Percentiles rank a stretch among this genome's conserved stretches.
Conservation (phyloP, 1,140 invertebrate genomes). For the Sweltsa coloradensis region DNA sequence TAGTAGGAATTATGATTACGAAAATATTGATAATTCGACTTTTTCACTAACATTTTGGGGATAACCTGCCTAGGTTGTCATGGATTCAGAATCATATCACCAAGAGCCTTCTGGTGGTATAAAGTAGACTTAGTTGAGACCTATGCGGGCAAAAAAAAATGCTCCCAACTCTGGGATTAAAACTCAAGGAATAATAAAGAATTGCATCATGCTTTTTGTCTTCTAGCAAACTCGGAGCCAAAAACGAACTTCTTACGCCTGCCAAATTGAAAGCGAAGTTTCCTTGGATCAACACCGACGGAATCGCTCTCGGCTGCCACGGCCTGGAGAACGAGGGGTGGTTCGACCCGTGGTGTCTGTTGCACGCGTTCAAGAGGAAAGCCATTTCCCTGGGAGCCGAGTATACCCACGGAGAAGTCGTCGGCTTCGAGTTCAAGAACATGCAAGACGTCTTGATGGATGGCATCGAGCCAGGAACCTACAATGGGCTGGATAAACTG, state of each 20-base stretch:
- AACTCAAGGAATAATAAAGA: no score
- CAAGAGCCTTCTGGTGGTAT: no score
- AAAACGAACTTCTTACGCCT: constrained; percentile 57
- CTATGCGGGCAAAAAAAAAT: no score
- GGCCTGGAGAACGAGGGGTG: constrained; percentile 60
- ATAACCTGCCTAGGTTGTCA: no score
- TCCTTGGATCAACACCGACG: constrained; percentile 85
- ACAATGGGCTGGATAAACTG: constrained; percentile 38
- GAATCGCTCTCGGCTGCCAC: constrained; percentile 55
- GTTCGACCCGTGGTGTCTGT: constrained; percentile 82
- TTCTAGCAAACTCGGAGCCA: constrained; percentile 60
- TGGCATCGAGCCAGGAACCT: constrained; percentile 32
- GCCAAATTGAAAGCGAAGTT: constrained; percentile 60
- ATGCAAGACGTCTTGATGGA: constrained; percentile 36
- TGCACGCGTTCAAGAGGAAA: constrained; percentile 66
- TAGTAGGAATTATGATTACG: no score
- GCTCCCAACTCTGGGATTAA: no score
- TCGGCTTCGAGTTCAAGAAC: constrained; percentile 50
- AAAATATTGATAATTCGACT: no score
- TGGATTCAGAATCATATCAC: no score
- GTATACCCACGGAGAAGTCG: constrained; percentile 65
- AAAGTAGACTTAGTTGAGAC: no score
- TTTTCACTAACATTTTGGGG: no score
- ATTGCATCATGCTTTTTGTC: constrained; percentile 2
- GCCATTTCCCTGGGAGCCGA: constrained; percentile 59